Evolutionary conservation across 2,797 vertebrate genomes (phyloP).

Genomic region (Xenentodon cancila): DNA sequence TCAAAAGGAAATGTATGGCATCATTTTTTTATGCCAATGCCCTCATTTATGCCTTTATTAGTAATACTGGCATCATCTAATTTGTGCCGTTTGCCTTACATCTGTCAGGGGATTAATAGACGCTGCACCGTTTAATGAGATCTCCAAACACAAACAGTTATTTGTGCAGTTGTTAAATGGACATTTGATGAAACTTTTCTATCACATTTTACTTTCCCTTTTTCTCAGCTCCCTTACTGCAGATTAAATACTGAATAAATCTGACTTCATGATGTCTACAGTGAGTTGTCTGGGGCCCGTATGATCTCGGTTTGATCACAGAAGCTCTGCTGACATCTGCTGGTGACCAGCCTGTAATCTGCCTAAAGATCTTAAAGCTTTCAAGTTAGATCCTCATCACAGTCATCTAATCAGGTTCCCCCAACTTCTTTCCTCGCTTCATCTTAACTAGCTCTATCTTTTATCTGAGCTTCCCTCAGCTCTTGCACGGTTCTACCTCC

Average conservation of each 20-base stretch:
- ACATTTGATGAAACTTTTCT: slow-evolving; percentile 41
- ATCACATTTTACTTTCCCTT: slow-evolving; percentile 30
- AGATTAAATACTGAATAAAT: slow-evolving; percentile 47
- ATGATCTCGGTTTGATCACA: slow-evolving; percentile 64
- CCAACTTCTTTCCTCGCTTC: slow-evolving; percentile 10
- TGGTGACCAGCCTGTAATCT: slow-evolving; percentile 64
- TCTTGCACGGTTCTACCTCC: slow-evolving; percentile 45
- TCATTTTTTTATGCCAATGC: slow-evolving; percentile 15
- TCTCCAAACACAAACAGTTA: slow-evolving; percentile 51
- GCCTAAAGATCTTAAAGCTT: slow-evolving; percentile 52
- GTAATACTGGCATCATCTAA: slow-evolving; percentile 48
- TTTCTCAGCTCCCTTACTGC: slow-evolving; percentile 25
- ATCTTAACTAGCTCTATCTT: slow-evolving; percentile 51
- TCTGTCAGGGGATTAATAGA: slow-evolving; percentile 54
- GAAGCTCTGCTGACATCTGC: slow-evolving; percentile 70
- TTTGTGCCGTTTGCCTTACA: slow-evolving; percentile 51
- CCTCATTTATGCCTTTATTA: slow-evolving; percentile 47
- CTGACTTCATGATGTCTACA: slow-evolving; percentile 41
- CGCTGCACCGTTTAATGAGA: slow-evolving; percentile 37
- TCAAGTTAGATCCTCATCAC: slow-evolving; percentile 53
- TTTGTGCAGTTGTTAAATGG: slow-evolving; percentile 55
- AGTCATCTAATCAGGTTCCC: slow-evolving; percentile 54
- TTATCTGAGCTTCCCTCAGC: slow-evolving; percentile 57
- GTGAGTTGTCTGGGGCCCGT: slow-evolving; percentile 45
- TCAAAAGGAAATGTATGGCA: slow-evolving; percentile 24